These are phyloP conservation scores for Spilarctia lutea DNA, from an alignment of 2,888 invertebrate species.

Conservation along the genomic window DNA sequence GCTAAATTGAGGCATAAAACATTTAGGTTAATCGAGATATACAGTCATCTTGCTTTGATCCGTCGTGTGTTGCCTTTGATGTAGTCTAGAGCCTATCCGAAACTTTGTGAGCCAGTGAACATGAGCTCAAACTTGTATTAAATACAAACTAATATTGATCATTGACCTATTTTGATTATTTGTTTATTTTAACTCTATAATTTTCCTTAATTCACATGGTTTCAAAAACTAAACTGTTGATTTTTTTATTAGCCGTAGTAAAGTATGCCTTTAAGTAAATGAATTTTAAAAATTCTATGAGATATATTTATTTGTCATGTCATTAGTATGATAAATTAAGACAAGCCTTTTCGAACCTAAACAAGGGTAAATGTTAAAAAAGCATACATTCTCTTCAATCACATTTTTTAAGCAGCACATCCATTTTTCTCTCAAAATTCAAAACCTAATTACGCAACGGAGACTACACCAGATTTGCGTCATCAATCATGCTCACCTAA, in stretches of 20 bases:
- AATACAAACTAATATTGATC: background rate
- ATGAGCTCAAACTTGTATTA: background rate
- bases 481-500: conserved; percentile 72
- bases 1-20: background rate
- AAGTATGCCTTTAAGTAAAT: background rate
- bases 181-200: background rate
- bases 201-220: background rate
- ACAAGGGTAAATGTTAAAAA: background rate
- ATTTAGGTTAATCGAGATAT: background rate
- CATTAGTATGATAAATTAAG: background rate
- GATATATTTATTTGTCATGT: background rate
- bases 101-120: background rate
- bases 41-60: background rate
- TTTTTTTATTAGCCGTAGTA: background rate
- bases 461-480: conserved; percentile 47
- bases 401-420: conserved; percentile 2
- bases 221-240: background rate
- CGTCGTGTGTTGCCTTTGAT: background rate
- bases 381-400: background rate
- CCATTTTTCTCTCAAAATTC: conserved; percentile 36
- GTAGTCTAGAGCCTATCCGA: background rate
- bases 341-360: background rate
- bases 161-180: background rate
- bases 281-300: too few species aligned
- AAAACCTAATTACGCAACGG: conserved; percentile 46